Base-by-base conservation (phyloP, 2,797 vertebrate species). In the Adelosebastes latens region DNA sequence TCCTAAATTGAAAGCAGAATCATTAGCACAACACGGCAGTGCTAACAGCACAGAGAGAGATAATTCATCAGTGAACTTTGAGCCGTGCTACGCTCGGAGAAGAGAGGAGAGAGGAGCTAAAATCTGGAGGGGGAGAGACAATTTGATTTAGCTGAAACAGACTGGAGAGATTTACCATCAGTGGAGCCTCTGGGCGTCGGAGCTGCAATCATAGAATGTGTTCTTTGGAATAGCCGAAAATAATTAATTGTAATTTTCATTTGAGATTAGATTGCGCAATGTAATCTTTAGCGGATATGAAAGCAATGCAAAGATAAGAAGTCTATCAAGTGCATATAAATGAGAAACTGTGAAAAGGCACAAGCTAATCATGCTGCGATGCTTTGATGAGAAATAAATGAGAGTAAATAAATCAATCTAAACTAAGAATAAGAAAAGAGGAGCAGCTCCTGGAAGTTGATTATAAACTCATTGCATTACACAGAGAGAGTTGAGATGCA, bases 301-400 rank as follows among this genome's bases (percentile, higher is more conserved):
- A 88, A 80, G 75, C 67, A 69, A 62, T 71, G 61, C 56, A 74
- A 82, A 75, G 77, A 85, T 67, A 84, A 80, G 68, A 84, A 90
- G 80, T 85, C 81, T 70, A 78, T 81, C 76, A 80, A 42, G 82
- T 61, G 65, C 39, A 20, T 80, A 31, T 80, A 31, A 89, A 91
- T 79, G 75, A 77, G 69, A 86, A 77, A 72, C 55, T 72, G 73
- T 79, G 78, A 81, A 85, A 81, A 82, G 68, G 25, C 61, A 46
- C 58, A 31, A 24, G 34, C 14, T 82, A 77, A 88, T 92, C 75
- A 42, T 61, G 74, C 81, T 84, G 79, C 49, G 64, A 89, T 56
- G 81, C 72, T 82, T 74, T 80, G 84, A 83, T 86, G 85, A 62
- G 78, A 81, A 88, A 83, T 84, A 91, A 79, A 88, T 60, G 71